Percentiles rank a stretch among this genome's conserved stretches.
Conservation (phyloP, 1,140 invertebrate genomes). For the Bradynema listronoti region DNA sequence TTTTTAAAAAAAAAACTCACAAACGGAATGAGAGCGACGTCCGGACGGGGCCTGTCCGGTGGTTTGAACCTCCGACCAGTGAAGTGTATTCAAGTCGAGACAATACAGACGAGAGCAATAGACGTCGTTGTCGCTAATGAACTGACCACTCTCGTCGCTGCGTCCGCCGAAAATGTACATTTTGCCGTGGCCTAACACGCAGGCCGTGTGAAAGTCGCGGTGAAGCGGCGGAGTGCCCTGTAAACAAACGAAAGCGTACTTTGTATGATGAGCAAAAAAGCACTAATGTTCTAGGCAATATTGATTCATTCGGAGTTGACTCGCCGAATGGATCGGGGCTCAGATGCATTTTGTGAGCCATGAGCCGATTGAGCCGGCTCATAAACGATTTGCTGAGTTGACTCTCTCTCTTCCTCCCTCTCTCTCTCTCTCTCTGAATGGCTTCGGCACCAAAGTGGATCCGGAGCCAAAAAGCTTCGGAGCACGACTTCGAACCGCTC, state of each 20-base stretch:
- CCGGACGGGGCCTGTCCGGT: conserved; percentile 67
- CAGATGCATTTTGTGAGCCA: too few relatives aligned
- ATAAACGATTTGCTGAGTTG: too few relatives aligned
- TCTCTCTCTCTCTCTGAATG: too few relatives aligned
- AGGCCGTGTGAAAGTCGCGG: conserved; percentile 79
- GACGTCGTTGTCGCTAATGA: conserved; percentile 65
- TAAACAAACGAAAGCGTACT: neutral
- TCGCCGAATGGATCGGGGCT: too few relatives aligned
- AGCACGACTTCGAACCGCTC: neutral
- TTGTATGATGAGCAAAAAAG: too few relatives aligned
- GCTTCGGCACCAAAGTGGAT: too few relatives aligned
- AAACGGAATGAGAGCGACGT: conserved; percentile 77
- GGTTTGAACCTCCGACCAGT: conserved; percentile 65
- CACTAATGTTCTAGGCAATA: too few relatives aligned
- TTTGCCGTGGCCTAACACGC: conserved; percentile 66
- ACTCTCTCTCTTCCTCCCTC: too few relatives aligned
- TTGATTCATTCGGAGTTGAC: too few relatives aligned
- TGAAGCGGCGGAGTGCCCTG: conserved; percentile 66
- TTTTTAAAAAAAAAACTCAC: conserved; percentile 61
- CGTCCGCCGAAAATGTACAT: conserved; percentile 83
- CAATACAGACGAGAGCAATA: conserved; percentile 73
- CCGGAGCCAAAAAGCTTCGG: too few relatives aligned
- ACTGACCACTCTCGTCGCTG: conserved; percentile 65
- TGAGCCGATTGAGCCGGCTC: too few relatives aligned
- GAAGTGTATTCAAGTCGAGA: conserved; percentile 68